Base-by-base conservation (phyloP, 1,140 invertebrate genomes). In the Ceratina australensis region DNA sequence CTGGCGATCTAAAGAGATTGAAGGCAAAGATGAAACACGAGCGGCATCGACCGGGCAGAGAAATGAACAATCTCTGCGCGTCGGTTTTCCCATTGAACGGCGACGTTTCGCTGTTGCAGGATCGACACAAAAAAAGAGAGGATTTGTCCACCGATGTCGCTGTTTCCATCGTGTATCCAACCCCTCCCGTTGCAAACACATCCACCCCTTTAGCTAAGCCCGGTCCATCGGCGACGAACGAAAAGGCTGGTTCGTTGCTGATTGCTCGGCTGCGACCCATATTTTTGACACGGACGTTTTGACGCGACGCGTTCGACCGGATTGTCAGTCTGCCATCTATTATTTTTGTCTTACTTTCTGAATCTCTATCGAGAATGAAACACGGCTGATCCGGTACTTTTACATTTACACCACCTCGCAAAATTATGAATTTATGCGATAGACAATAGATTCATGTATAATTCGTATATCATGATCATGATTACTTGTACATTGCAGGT, bases 211-310 rank as follows among this genome's bases (percentile, higher is more conserved):
- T 26, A 47, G 74, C 67, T 56, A 54, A 56, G 59, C 13, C 63
- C 28, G 67, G 22, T 57, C 22, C 15, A 13, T 54, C 26, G 18
- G 33, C 15, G 13, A 13, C 33, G 22, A 73, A 72, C 77, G 77
- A 73, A 83, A 84, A 84, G 81, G 42, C 69, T 83, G 72, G 78
- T 80, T 83, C 78, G 72, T 76, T 76, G 54, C 82, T 83, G 82
- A 84, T 83, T 83, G 82, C 82, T 80, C 82, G 63, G 54, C 68
- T 74, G 65, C 79, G 82, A 85, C 82, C 83, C 79, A 84, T 84
- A 84, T 85, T 84, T 42, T 84, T 67, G 82, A 66, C 82, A 81
- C 73, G 60, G 69, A 85, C 83, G 50, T 80, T 85, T 81, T 80
- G 81, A 84, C 74, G 78, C 68, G 80, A 71, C 57, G 66, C 82